A percentile compares a stretch with the other conserved stretches of the same genome.
Evolutionary conservation across 2,797 vertebrate genomes (phyloP).

Genomic region (Neosalanx taihuensis): DNA sequence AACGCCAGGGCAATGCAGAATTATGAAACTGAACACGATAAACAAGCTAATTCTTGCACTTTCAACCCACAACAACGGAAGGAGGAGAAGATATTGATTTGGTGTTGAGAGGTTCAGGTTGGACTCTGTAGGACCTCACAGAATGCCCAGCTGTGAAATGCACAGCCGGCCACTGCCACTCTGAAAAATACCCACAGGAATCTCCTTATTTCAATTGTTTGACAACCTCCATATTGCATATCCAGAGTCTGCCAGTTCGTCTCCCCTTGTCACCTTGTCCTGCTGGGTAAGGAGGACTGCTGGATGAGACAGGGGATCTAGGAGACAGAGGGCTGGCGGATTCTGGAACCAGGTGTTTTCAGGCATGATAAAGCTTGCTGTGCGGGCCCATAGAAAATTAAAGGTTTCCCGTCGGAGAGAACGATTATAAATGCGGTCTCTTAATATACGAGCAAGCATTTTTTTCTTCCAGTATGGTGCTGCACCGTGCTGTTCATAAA

Average conservation of each 20-base stretch:
- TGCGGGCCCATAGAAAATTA: slow-evolving; percentile 75
- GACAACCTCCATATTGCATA: slow-evolving; percentile 5
- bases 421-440: slow-evolving; percentile 72
- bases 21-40: too few species aligned
- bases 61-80: too few species aligned
- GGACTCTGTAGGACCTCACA: too few species aligned
- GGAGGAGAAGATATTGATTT: too few species aligned
- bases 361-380: slow-evolving; percentile 82
- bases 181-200: too few species aligned
- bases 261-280: slow-evolving; percentile 48
- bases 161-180: too few species aligned
- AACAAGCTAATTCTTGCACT: too few species aligned
- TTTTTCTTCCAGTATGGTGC: slow-evolving; percentile 66
- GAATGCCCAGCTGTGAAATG: too few species aligned
- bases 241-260: slow-evolving; percentile 45
- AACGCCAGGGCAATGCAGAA: too few species aligned
- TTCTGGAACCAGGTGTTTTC: slow-evolving; percentile 76
- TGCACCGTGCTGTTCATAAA: slow-evolving; percentile 69
- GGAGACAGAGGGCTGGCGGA: slow-evolving; percentile 57
- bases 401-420: slow-evolving; percentile 73
- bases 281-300: slow-evolving; percentile 44
- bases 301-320: slow-evolving; percentile 49
- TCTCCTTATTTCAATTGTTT: too few species aligned
- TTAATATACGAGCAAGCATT: slow-evolving; percentile 75
- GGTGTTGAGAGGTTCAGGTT: too few species aligned